A percentile compares a stretch with the other conserved stretches of the same genome.
Evolutionary conservation across 1,140 invertebrate species (phyloP).

Genomic region (Drosophila parvula): DNA sequence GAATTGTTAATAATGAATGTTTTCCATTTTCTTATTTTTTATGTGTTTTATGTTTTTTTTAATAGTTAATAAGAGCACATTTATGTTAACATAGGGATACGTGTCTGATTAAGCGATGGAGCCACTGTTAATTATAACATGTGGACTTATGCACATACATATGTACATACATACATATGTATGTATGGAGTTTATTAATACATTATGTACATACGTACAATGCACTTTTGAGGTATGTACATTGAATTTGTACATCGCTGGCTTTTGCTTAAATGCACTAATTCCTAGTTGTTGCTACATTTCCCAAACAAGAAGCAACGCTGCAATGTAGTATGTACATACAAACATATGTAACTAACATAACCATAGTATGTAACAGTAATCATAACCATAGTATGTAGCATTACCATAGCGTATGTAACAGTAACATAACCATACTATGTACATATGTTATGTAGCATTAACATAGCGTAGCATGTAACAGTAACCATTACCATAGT

Average conservation of each 20-base stretch:
- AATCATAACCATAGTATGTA: no score
- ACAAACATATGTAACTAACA: no score
- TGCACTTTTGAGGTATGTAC: constrained; percentile 1
- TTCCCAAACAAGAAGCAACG: no score
- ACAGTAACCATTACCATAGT: background rate
- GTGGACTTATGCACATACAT: background rate
- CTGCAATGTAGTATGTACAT: no score
- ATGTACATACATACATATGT: background rate
- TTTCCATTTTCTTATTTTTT: no score
- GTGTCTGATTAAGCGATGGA: constrained; percentile 3
- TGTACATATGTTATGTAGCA: no score
- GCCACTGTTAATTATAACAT: constrained; percentile 2
- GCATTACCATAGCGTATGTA: no score
- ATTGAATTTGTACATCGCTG: background rate
- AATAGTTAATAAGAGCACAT: background rate
- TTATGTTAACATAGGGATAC: background rate
- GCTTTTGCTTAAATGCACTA: constrained; percentile 7
- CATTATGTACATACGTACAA: background rate
- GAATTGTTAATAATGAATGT: no score
- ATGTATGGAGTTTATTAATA: background rate
- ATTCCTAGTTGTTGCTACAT: no score
- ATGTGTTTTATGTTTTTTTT: background rate
- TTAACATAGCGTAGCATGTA: background rate
- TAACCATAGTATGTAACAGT: no score
- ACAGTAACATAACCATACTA: no score